phyloP scores from a whole-genome alignment of 2,888 invertebrate species.

The Deroplatys truncata region DNA sequence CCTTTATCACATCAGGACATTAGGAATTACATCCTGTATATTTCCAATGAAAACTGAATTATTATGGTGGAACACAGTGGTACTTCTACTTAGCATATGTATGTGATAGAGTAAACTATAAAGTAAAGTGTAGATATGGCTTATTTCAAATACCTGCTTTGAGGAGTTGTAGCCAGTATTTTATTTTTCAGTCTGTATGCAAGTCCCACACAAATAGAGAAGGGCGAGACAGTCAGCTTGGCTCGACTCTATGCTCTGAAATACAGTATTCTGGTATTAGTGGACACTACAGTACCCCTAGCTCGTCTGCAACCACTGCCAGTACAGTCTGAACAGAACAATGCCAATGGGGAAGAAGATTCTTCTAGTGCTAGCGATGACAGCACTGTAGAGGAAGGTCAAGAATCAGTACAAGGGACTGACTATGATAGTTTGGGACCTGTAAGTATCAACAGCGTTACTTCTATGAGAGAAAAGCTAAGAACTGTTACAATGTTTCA shows the following conservation, averaged over 20 bases:
- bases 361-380: conserved; percentile 6
- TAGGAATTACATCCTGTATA: too few species aligned
- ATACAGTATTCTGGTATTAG: conserved; percentile 55
- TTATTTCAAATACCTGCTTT: too few species aligned
- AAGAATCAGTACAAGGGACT: conserved; percentile 17
- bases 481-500: too few species aligned
- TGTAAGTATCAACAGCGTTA: background rate
- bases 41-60: too few species aligned
- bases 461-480: background rate
- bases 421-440: conserved; percentile 22
- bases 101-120: too few species aligned
- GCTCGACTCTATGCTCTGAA: conserved; percentile 53
- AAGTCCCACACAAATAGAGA: conserved; percentile 49
- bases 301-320: conserved; percentile 28
- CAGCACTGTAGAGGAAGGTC: conserved; percentile 21
- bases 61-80: too few species aligned
- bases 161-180: too few species aligned
- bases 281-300: conserved; percentile 59
- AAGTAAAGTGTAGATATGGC: too few species aligned
- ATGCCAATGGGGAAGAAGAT: background rate
- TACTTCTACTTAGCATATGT: too few species aligned
- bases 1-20: too few species aligned
- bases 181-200: conserved; percentile 49
- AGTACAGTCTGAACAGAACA: background rate
- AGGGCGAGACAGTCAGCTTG: conserved; percentile 53